Evolutionary conservation across 1,140 invertebrate species (phyloP).

Genomic region (Macrobrachium rosenbergii): DNA sequence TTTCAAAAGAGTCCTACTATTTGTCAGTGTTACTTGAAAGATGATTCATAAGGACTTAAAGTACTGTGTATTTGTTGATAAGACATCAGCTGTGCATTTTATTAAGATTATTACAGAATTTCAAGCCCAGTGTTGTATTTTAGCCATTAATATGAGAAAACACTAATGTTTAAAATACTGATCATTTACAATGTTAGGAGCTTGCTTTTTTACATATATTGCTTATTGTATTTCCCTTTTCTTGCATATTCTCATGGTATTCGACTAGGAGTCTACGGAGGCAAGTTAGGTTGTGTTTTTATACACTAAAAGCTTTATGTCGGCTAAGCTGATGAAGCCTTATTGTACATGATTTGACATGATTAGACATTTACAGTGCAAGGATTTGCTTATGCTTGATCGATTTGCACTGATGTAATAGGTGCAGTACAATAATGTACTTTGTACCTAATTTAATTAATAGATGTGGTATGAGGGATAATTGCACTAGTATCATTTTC

Average conservation of each 20-base stretch:
- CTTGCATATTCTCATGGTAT: constrained; percentile 30
- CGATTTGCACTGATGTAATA: neutral
- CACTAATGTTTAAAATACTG: too few species aligned
- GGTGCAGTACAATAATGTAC: too few species aligned
- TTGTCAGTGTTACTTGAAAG: too few species aligned
- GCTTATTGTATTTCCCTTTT: constrained; percentile 37
- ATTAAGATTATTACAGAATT: too few species aligned
- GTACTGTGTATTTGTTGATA: too few species aligned
- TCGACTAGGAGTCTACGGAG: constrained; percentile 73
- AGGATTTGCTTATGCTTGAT: constrained; percentile 48
- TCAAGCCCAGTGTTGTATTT: too few species aligned
- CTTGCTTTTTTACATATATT: neutral
- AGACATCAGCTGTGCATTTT: too few species aligned
- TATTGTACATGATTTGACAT: neutral
- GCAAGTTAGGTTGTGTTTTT: constrained; percentile 71
- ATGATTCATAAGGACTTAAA: too few species aligned
- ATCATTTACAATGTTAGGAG: neutral
- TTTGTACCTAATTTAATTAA: neutral
- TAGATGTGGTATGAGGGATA: too few species aligned
- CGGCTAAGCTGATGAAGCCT: constrained; percentile 3
- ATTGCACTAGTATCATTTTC: too few species aligned
- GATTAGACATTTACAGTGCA: neutral
- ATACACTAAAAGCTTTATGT: constrained; percentile 20
- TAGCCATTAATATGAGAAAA: too few species aligned
- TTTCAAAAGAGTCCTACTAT: too few species aligned